A percentile compares a stretch with the other conserved stretches of the same genome.
phyloP scores from a whole-genome alignment of 2,113 vertebrate species.

The Aspiorhynchus laticeps region DNA sequence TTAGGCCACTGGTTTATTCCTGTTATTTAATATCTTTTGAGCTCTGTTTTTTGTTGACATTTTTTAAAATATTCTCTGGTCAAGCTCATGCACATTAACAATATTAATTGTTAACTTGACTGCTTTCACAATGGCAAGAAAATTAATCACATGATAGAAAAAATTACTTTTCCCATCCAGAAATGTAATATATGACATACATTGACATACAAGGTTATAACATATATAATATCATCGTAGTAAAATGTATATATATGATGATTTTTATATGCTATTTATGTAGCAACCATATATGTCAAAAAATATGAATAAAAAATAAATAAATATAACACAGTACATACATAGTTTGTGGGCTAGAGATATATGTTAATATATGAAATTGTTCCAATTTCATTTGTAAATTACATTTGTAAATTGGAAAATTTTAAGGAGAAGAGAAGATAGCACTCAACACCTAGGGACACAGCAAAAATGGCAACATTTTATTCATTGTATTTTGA shows the following conservation, averaged over 20 bases:
- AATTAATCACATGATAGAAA: not conserved
- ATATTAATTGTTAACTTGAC: not conserved
- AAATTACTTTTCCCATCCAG: not conserved
- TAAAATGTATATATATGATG: no score
- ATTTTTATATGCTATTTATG: no score
- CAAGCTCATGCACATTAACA: not conserved
- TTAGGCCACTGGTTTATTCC: not conserved
- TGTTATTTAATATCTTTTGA: not conserved
- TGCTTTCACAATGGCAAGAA: not conserved
- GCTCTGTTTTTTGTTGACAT: not conserved
- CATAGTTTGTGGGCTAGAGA: no score
- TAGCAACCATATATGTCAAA: no score
- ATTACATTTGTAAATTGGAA: no score
- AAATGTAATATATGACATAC: no score
- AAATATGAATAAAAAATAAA: no score
- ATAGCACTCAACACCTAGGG: not conserved
- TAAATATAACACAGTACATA: no score
- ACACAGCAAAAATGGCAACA: not conserved
- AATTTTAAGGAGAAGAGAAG: not conserved
- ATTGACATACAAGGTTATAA: no score
- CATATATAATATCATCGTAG: no score
- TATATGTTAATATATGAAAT: no score
- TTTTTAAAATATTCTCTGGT: not conserved
- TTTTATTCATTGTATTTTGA: not conserved
- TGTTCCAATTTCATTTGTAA: no score